phyloP scores from a whole-genome alignment of 2,113 vertebrate species.

The Benitochromis conjunctus region DNA sequence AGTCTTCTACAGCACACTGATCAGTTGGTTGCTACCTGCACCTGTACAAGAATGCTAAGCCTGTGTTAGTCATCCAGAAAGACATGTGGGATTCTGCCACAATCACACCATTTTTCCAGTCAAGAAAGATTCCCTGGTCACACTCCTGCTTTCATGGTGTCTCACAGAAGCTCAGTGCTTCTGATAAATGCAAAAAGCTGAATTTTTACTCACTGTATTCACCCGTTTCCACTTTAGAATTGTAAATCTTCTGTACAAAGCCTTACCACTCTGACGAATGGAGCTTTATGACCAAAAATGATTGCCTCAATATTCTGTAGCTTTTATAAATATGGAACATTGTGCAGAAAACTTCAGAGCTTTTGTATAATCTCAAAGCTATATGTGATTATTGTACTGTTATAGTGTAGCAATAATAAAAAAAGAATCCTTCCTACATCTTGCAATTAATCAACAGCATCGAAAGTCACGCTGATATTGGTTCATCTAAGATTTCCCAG shows the following conservation, averaged over 20 bases:
- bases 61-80: conserved; percentile 25
- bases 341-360: background rate
- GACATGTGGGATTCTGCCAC: background rate
- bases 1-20: background rate
- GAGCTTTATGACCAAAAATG: conserved; percentile 31
- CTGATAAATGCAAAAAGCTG: conserved; percentile 13
- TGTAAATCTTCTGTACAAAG: conserved; percentile 28
- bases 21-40: conserved; percentile 12
- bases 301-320: conserved; percentile 5
- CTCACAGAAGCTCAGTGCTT: background rate
- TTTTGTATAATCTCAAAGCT: background rate
- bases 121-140: background rate
- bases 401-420: background rate
- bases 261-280: conserved; percentile 34
- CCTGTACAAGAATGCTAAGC: conserved; percentile 30
- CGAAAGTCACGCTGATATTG: background rate
- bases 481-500: background rate
- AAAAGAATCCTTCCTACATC: background rate
- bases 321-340: conserved; percentile 1
- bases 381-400: background rate
- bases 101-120: background rate
- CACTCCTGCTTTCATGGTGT: background rate
- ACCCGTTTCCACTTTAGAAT: conserved; percentile 47
- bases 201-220: conserved; percentile 15
- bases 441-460: background rate